Evolutionary conservation across 2,888 invertebrate genomes (phyloP).

Genomic region (Balanococcus diminutus): DNA sequence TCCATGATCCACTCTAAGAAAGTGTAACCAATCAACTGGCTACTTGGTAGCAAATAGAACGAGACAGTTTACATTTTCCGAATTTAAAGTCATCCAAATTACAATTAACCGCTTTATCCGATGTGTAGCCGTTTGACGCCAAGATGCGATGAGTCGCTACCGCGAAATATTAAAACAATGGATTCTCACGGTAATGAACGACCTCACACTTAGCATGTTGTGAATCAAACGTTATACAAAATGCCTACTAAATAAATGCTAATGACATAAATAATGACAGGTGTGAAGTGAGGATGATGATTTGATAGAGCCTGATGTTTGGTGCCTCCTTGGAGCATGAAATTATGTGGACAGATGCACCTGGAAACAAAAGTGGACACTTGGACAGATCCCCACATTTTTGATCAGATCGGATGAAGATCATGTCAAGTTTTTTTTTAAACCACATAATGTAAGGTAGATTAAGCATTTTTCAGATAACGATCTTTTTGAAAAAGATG

Average conservation of each 20-base stretch:
- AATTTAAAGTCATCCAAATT: slow-evolving; percentile 28
- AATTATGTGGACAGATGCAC: no score
- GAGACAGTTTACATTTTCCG: background rate
- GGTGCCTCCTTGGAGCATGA: no score
- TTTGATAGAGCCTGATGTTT: no score
- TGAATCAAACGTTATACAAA: background rate
- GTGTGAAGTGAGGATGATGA: background rate
- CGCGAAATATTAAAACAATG: slow-evolving; percentile 11
- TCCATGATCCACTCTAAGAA: background rate
- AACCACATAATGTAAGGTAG: no score
- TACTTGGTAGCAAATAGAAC: slow-evolving; percentile 24
- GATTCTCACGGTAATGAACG: slow-evolving; percentile 24
- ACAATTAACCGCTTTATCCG: background rate
- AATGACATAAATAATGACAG: background rate
- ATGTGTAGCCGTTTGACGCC: background rate
- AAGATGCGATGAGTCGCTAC: background rate
- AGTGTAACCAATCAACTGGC: slow-evolving; percentile 19
- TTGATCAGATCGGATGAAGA: no score
- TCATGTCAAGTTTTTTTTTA: no score
- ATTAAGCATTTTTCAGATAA: no score
- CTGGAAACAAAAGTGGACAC: no score
- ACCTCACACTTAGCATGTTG: background rate
- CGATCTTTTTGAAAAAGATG: no score
- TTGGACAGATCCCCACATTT: no score
- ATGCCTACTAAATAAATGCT: background rate